Evolutionary conservation across 2,888 invertebrate genomes (phyloP).

Genomic region (Diabrotica balteata): DNA sequence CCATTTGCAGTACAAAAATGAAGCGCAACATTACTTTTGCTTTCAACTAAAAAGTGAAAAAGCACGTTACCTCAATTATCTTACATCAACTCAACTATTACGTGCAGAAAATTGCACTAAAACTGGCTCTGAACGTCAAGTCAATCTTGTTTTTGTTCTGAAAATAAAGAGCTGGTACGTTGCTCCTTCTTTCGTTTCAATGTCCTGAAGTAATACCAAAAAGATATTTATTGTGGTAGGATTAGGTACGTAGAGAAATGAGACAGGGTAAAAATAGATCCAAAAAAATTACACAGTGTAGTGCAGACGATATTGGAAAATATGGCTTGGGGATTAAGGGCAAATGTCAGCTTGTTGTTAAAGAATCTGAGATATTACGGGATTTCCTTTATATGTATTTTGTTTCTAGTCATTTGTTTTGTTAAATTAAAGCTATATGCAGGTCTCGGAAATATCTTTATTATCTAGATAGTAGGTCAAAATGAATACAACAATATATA

Average conservation of each 20-base stretch:
- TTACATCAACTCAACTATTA: slow-evolving; percentile 2
- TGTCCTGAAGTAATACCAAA: slow-evolving; percentile 16
- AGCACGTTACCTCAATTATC: not conserved
- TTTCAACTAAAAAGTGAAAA: slow-evolving; percentile 12
- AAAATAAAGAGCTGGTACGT: slow-evolving; percentile 28
- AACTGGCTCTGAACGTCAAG: slow-evolving; percentile 22
- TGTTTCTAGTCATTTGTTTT: no score
- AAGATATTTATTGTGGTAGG: slow-evolving; percentile 21
- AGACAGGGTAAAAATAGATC: slow-evolving; percentile 21
- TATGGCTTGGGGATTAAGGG: not conserved
- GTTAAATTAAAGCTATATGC: no score
- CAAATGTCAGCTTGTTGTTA: no score
- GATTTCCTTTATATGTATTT: no score
- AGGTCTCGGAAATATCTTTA: no score
- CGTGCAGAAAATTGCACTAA: slow-evolving; percentile 23
- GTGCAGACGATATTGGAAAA: slow-evolving; percentile 5
- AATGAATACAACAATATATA: no score
- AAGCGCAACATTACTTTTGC: slow-evolving; percentile 1
- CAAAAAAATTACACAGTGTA: slow-evolving; percentile 11
- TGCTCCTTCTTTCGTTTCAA: slow-evolving; percentile 24
- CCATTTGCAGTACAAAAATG: no score
- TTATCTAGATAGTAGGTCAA: no score
- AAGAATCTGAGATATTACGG: no score
- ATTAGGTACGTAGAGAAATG: slow-evolving; percentile 20
- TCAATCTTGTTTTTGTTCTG: slow-evolving; percentile 26